Evolutionary conservation across 2,113 vertebrate species (phyloP).

Genomic region (Rana temporaria): DNA sequence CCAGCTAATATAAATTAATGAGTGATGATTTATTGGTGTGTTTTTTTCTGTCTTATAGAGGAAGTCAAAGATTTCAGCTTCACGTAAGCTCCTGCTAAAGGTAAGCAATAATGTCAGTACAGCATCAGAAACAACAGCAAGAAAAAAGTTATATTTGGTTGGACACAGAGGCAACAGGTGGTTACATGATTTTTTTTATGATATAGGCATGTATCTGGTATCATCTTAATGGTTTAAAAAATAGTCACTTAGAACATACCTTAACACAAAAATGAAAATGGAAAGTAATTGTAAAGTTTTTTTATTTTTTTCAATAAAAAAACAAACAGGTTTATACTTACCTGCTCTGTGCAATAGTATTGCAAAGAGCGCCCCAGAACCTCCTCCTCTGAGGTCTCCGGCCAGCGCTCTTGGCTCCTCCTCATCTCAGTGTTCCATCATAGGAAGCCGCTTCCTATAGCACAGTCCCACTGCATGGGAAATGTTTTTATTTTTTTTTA

Average conservation of each 20-base stretch:
- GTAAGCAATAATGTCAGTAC: slow-evolving; percentile 66
- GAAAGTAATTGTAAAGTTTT: no score
- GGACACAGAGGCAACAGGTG: background rate
- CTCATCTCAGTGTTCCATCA: no score
- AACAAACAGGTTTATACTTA: no score
- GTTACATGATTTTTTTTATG: background rate
- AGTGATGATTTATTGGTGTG: background rate
- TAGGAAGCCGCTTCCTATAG: no score
- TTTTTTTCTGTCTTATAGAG: slow-evolving; percentile 66
- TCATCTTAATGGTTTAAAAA: background rate
- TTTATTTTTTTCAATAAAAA: no score
- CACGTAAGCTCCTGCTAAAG: slow-evolving; percentile 92
- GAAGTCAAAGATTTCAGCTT: slow-evolving; percentile 93
- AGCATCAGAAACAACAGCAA: background rate
- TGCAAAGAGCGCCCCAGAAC: no score
- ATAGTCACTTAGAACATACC: background rate
- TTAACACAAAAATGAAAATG: no score
- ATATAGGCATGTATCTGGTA: background rate
- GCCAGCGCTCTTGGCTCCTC: no score
- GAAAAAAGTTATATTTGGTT: background rate
- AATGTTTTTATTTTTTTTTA: no score
- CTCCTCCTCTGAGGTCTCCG: no score
- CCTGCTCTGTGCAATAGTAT: no score
- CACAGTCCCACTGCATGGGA: no score
- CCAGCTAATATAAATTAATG: background rate